Percentiles rank a stretch among this genome's conserved stretches.
Conservation (phyloP, 2,797 vertebrate species). For the Danio jaintianensis region DNA sequence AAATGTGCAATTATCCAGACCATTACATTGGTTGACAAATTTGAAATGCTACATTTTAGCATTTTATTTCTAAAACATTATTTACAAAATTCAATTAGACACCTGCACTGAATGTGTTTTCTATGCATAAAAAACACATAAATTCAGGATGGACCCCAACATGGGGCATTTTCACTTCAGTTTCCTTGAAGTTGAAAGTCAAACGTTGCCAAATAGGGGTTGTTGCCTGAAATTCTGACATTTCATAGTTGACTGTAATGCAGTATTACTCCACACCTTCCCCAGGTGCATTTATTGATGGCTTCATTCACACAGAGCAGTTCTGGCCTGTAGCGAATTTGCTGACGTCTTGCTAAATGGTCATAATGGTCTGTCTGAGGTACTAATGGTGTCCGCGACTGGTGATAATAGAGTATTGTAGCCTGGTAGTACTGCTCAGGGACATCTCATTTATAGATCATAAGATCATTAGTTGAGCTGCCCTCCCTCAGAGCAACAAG, state of each 20-base stretch:
- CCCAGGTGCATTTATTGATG: background rate
- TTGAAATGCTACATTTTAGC: too few relatives aligned
- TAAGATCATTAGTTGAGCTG: constrained; percentile 46
- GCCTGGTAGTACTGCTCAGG: constrained; percentile 22
- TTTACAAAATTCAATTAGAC: too few relatives aligned
- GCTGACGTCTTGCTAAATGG: constrained; percentile 22
- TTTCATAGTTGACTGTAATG: background rate
- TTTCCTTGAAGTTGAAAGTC: background rate
- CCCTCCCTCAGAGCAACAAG: constrained; percentile 38
- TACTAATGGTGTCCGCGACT: background rate
- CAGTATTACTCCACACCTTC: background rate
- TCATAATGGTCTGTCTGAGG: constrained; percentile 22
- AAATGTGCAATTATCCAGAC: too few relatives aligned
- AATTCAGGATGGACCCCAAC: background rate
- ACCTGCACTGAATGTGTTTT: background rate
- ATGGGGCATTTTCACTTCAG: background rate
- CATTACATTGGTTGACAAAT: too few relatives aligned
- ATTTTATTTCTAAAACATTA: too few relatives aligned
- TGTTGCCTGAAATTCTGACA: background rate
- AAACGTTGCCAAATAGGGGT: background rate
- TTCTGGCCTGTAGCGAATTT: background rate
- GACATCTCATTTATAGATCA: constrained; percentile 24
- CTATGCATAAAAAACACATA: too few relatives aligned
- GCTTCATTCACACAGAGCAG: background rate
- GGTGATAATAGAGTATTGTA: constrained; percentile 9